phyloP scores from a whole-genome alignment of 2,888 invertebrate genomes.

The Gryllus longicercus region DNA sequence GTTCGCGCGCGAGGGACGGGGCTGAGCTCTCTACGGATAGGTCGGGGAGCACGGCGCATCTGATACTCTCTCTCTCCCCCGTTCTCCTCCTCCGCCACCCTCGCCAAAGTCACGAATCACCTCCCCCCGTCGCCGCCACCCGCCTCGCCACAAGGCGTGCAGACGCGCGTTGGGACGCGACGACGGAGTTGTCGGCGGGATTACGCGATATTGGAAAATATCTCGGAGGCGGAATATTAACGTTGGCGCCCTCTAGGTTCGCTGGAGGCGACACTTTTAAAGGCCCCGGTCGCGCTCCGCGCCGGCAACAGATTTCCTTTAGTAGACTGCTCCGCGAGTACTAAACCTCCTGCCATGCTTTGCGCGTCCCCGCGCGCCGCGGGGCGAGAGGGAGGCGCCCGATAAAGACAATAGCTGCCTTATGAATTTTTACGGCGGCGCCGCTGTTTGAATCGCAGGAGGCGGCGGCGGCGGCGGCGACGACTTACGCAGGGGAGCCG shows the following conservation, averaged over 20 bases:
- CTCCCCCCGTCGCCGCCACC: background rate
- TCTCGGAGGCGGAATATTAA: slow-evolving; percentile 9
- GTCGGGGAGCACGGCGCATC: no score
- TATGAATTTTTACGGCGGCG: background rate
- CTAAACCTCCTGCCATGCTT: background rate
- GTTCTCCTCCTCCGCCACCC: background rate
- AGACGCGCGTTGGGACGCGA: background rate
- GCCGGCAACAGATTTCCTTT: slow-evolving; percentile 3
- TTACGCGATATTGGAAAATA: background rate
- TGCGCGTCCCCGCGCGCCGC: background rate
- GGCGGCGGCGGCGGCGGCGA: background rate
- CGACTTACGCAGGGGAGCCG: background rate
- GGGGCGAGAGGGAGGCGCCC: background rate
- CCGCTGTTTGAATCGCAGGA: background rate
- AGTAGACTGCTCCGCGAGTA: background rate
- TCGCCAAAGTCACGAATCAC: background rate
- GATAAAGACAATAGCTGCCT: slow-evolving; percentile 5
- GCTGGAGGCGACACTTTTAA: background rate
- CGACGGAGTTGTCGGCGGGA: background rate
- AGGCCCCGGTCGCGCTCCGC: background rate
- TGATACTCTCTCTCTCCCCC: background rate
- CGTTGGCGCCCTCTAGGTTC: background rate
- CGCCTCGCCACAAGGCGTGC: background rate
- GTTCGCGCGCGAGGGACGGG: background rate
- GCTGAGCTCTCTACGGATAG: background rate